Evolutionary conservation across 2,888 invertebrate genomes (phyloP).

Genomic region (Netelia inedita): DNA sequence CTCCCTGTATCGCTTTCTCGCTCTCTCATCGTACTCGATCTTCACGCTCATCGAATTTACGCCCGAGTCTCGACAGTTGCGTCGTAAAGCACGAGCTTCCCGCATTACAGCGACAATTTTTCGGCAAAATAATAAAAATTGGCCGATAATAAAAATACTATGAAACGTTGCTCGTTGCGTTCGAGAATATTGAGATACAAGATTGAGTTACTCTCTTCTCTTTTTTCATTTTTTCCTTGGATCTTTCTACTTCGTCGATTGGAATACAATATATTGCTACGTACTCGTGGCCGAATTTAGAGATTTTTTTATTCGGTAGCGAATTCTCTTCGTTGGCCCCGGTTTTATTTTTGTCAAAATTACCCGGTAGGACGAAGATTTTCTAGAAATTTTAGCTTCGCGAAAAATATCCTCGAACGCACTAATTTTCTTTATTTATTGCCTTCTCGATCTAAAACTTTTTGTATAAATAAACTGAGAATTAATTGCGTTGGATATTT

Average conservation of each 20-base stretch:
- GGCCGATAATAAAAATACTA: background rate
- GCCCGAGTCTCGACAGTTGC: conserved; percentile 19
- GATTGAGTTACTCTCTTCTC: background rate
- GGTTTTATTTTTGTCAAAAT: no score
- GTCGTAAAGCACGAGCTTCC: conserved; percentile 51
- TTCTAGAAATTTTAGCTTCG: no score
- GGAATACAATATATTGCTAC: no score
- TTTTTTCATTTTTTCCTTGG: background rate
- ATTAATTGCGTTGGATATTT: no score
- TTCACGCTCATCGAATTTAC: conserved; percentile 24
- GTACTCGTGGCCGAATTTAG: no score
- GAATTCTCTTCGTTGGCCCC: no score
- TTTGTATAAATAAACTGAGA: no score
- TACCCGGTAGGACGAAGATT: no score
- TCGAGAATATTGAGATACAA: background rate
- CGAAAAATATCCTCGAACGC: no score
- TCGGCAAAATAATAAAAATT: background rate
- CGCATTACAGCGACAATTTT: conserved; percentile 32
- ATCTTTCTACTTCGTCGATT: background rate
- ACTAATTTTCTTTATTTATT: no score
- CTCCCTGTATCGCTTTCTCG: background rate
- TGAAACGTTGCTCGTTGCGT: background rate
- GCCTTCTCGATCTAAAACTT: no score
- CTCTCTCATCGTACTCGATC: background rate
- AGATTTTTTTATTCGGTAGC: no score